These are phyloP conservation scores for Lophura nycthemera DNA, from an alignment of 2,113 vertebrate species.

Conservation along the genomic window DNA sequence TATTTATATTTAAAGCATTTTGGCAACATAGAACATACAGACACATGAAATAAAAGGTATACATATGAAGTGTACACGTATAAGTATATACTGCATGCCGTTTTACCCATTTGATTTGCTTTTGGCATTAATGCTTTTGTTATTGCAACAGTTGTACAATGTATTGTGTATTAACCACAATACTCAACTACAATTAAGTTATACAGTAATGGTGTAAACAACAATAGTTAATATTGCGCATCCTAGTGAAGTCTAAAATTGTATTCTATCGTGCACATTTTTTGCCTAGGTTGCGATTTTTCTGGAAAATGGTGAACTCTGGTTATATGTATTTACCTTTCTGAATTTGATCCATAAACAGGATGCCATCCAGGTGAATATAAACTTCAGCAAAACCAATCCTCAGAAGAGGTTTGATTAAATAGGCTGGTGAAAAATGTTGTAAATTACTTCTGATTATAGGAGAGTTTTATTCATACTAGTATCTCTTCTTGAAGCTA, in stretches of 20 bases:
- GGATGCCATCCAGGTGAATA: not conserved
- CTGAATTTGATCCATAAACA: not conserved
- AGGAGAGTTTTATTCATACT: not conserved
- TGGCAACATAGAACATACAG: not conserved
- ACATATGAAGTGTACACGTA: not conserved
- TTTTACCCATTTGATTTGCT: not conserved
- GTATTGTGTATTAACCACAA: not conserved
- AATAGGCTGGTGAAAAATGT: not conserved
- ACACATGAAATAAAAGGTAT: not conserved
- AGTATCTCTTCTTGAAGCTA: not conserved
- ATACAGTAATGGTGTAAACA: not conserved
- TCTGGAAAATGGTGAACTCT: not conserved
- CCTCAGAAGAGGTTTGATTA: not conserved
- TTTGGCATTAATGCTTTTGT: not conserved
- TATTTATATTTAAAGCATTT: not conserved
- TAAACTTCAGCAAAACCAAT: not conserved
- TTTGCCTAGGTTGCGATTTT: not conserved
- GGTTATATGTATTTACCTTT: not conserved
- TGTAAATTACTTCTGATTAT: not conserved
- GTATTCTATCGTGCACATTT: not conserved
- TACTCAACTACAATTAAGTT: not conserved
- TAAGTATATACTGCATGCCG: not conserved
- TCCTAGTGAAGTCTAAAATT: not conserved
- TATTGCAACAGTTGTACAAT: not conserved
- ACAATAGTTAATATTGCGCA: not conserved